Percentiles rank a stretch among this genome's conserved stretches.
Evolutionary conservation across 2,888 invertebrate species (phyloP).

Genomic region (Phalera bucephala): DNA sequence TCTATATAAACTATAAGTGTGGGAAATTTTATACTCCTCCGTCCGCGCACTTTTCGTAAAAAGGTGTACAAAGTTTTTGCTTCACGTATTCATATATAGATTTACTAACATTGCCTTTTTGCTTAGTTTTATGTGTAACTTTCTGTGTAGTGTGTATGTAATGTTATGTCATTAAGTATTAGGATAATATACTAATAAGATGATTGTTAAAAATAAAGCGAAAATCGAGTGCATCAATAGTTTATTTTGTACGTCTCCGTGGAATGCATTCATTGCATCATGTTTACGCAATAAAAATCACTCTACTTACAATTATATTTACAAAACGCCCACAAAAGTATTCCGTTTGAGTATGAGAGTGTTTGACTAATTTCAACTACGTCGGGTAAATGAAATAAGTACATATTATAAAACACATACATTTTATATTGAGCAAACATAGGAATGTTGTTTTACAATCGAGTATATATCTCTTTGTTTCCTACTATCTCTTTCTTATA

Average conservation of each 20-base stretch:
- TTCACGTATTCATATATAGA: no score
- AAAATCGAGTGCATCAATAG: constrained; percentile 71
- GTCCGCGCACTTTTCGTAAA: no score
- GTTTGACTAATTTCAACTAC: constrained; percentile 59
- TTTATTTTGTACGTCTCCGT: constrained; percentile 78
- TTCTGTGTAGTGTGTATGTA: no score
- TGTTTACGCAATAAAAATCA: constrained; percentile 52
- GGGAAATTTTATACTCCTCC: no score
- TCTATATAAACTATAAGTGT: no score
- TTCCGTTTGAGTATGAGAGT: constrained; percentile 64
- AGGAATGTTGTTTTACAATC: constrained; percentile 37
- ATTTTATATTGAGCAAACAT: constrained; percentile 44
- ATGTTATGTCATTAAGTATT: no score
- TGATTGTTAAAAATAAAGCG: constrained; percentile 39
- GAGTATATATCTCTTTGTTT: constrained; percentile 21
- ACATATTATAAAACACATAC: constrained; percentile 30
- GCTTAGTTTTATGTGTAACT: neutral
- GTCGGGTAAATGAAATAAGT: constrained; percentile 51
- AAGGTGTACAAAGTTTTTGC: no score
- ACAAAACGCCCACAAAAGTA: constrained; percentile 49
- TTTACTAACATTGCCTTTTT: no score
- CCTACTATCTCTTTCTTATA: constrained; percentile 23
- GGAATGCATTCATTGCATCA: constrained; percentile 66
- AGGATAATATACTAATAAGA: no score
- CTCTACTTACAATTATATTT: constrained; percentile 56